Base-by-base conservation (phyloP, 1,140 invertebrate species). In the Meloidogyne floridensis region DNA sequence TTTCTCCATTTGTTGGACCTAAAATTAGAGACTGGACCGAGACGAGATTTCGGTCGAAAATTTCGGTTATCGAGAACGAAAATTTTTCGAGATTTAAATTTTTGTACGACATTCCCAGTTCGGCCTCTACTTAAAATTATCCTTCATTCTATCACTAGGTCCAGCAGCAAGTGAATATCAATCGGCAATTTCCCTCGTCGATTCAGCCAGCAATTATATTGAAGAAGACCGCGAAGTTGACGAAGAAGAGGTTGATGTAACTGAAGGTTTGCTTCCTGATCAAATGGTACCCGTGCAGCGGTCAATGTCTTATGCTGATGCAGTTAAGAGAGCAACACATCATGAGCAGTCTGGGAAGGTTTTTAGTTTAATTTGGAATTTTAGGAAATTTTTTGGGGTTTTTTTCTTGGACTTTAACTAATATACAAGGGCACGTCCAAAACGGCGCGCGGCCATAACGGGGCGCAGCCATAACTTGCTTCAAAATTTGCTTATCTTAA, bases 131-230 rank as follows among this genome's bases (percentile, higher is more conserved):
- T 2, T 32, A 2, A 42, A 65, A 20, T 13, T 32, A 43, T 10
- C 0, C 18, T 77, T 20, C 32, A 32, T 32, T 32, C 32, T 32
- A 32, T 32, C 32, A 32, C 32, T 13, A 72, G 77, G 77, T 9
- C 77, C 20, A 47, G n/a, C 10, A 18, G 79, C 70, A 20, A 77
- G 80, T 7, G 71, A 85, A 11, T 51, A 87, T 18, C 86, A 89
- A 54, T 90, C 89, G 2, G 86, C 89, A 10, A 79, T 89, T 11
- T 90, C 89, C 15, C 59, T 86, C 3, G 89, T 87, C 20, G 88
- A 89, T 77, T 89, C 88, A 9, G 84, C 87, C 0, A 88, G 87
- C 8, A 90, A 90, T 71, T 79, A 79, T 47, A 72, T 79, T 15
- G 77, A 54, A 54, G 77, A 79, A 11, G 77, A 72, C 6, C 13